Conservation (phyloP, 2,797 vertebrate species). For the Cichlasoma orientale region DNA sequence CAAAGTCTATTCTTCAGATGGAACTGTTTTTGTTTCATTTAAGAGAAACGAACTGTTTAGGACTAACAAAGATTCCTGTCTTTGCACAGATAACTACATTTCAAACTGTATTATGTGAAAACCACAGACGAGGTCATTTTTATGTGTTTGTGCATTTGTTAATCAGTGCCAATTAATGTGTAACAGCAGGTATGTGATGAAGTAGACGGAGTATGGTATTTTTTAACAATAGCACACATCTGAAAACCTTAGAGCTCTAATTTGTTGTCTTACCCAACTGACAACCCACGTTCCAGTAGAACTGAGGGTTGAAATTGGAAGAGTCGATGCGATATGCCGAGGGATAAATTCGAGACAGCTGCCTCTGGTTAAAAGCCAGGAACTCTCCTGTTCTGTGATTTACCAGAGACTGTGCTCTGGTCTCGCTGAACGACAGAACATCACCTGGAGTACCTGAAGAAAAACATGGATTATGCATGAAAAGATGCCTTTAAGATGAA, state of each 20-base stretch:
- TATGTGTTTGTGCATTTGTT: background rate
- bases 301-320: conserved; percentile 96
- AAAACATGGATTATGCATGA: conserved; percentile 2
- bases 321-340: conserved; percentile 98
- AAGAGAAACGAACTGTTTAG: background rate
- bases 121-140: background rate
- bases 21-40: background rate
- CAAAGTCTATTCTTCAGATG: background rate
- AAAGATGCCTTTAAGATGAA: background rate
- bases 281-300: conserved; percentile 96
- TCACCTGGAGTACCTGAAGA: conserved; percentile 89
- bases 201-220: background rate
- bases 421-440: conserved; percentile 96
- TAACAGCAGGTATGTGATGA: background rate
- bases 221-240: background rate
- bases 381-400: conserved; percentile 93
- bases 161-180: conserved; percentile 2
- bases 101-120: background rate
- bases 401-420: conserved; percentile 91
- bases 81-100: background rate
- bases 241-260: background rate
- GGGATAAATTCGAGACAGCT: conserved; percentile 95
- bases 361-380: conserved; percentile 93
- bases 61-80: background rate
- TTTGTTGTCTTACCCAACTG: conserved; percentile 85